Evolutionary conservation across 64 coral and sea anemone species (phyloP), one percentile per base, ranked within the genome.

Genomic region (Montipora capricornis): DNA sequence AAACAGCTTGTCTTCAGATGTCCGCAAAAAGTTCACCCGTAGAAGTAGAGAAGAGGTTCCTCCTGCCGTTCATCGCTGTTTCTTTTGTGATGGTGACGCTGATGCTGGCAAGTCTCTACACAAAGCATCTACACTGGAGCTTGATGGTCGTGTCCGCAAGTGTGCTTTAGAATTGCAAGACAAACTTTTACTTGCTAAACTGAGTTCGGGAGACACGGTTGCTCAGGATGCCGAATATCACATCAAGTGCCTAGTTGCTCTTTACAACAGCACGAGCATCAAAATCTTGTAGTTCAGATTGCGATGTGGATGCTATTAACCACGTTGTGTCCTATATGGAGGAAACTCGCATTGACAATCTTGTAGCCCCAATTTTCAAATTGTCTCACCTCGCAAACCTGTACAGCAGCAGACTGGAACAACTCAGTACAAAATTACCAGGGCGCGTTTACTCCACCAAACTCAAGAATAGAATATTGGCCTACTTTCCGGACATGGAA

Each of bases 261-360:
- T 95, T 19, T 95, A 95, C 49, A 91, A 95, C 47, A 84, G 66
- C 89, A 80, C 76, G 86, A 64, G 45, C 49, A 60, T 44, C 59
- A 73, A 78, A 79, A 85, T 87, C 61, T 61, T 87, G 22, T 81
- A 14, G 71, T 68, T 58, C 26, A 20, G 52, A 83, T 70, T 62
- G 53, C 12, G 88, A 95, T 37, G 22, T 73, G 52, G 74, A 91
- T 70, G 20, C 53, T 37, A 74, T 77, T 80, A 78, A 86, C 52
- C 87, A 95, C 79, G 89, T 95, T 47, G 88, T 95, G 26, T 79
- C 75, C 1, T 95, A 79, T 79, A 95, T 91, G 44, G 94, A 95
- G 17, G 94, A 95, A 80, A 69, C 46, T 24, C 58, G 50, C 20
- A 24, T 59, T 16, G 74, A 78, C 44, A 79, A 85, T 87, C 61